A percentile compares a stretch with the other conserved stretches of the same genome.
Evolutionary conservation across 2,113 vertebrate species (phyloP).

Genomic region (Platysteira castanea): DNA sequence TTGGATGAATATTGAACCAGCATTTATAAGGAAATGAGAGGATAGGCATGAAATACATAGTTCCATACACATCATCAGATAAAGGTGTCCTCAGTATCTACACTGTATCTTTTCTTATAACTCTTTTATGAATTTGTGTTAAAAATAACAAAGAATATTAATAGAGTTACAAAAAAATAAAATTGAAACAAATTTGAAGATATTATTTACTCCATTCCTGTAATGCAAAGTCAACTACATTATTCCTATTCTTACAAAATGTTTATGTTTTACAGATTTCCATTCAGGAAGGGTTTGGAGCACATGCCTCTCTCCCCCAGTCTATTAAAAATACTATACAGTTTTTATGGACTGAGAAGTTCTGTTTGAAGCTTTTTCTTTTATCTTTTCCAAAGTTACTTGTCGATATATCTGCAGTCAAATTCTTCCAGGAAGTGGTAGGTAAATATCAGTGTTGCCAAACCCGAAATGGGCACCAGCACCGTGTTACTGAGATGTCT

Average conservation of each 20-base stretch:
- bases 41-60: background rate
- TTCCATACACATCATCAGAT: background rate
- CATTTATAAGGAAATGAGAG: background rate
- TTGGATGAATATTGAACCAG: background rate
- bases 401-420: background rate
- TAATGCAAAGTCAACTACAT: background rate
- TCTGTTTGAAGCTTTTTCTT: background rate
- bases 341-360: background rate
- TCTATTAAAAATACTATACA: background rate
- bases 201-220: background rate
- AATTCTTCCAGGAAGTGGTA: background rate
- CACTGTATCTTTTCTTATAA: background rate
- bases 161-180: background rate
- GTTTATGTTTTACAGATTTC: background rate
- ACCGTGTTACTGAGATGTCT: background rate
- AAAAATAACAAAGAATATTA: background rate
- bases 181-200: background rate
- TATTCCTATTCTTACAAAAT: background rate
- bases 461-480: background rate
- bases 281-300: background rate
- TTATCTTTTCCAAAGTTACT: background rate
- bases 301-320: rapidly evolving
- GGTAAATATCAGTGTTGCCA: background rate
- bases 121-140: background rate
- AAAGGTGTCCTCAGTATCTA: background rate